Evolutionary conservation across 2,113 vertebrate species (phyloP).

Genomic region (Pleuronectes platessa): DNA sequence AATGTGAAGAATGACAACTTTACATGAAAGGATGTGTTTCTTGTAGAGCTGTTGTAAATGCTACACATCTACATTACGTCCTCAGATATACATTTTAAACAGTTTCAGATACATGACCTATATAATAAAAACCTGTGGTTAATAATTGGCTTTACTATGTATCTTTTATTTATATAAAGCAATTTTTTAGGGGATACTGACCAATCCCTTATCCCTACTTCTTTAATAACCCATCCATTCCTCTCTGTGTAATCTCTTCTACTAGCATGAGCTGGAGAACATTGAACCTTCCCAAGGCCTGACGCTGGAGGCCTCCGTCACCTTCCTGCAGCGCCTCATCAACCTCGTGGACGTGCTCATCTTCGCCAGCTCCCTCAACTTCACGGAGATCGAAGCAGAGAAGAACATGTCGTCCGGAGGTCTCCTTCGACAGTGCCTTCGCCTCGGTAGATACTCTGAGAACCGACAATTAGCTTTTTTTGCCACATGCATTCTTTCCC

Average conservation of each 20-base stretch:
- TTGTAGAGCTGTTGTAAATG: not conserved
- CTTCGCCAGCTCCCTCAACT: conserved; percentile 97
- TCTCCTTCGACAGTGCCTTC: conserved; percentile 94
- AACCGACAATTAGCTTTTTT: not conserved
- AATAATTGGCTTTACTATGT: no score
- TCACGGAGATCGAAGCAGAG: conserved; percentile 97
- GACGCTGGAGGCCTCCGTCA: conserved; percentile 90
- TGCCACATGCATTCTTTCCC: not conserved
- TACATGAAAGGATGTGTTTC: not conserved
- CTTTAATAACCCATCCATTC: not conserved
- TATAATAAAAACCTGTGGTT: not conserved
- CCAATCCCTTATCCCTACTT: not conserved
- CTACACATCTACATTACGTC: not conserved
- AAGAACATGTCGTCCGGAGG: conserved; percentile 99
- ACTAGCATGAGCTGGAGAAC: conserved; percentile 93
- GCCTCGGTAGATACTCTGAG: conserved; percentile 85
- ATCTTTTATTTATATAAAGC: no score
- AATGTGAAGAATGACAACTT: conserved; percentile 31
- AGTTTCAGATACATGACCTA: not conserved
- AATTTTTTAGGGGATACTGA: not conserved
- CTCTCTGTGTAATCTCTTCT: not conserved
- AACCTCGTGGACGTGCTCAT: conserved; percentile 95
- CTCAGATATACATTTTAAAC: not conserved
- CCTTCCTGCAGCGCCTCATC: conserved; percentile 94
- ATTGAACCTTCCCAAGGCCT: conserved; percentile 96